phyloP scores from a whole-genome alignment of 2,113 vertebrate genomes.

The Synodontis membranacea region DNA sequence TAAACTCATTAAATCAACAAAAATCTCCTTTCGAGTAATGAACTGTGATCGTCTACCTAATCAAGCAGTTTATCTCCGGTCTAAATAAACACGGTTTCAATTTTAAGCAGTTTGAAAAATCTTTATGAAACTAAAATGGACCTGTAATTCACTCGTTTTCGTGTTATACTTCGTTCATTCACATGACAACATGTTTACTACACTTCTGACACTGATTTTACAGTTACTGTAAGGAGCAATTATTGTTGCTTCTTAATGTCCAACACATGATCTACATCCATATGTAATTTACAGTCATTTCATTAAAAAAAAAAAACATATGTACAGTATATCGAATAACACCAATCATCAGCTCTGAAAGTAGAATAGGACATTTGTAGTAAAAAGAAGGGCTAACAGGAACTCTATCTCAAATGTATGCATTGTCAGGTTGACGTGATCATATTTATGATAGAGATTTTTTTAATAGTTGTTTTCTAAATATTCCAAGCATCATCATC shows the following conservation, averaged over 20 bases:
- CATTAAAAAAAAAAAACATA: too few species aligned
- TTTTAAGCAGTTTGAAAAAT: background rate
- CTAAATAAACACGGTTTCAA: slow-evolving; percentile 1
- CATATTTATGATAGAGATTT: background rate
- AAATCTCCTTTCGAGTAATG: slow-evolving; percentile 38
- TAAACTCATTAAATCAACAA: slow-evolving; percentile 52
- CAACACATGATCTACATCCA: background rate
- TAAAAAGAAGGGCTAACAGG: background rate
- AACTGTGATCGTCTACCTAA: slow-evolving; percentile 53
- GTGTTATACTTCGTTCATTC: background rate
- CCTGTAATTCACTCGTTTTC: background rate
- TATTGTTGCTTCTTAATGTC: background rate
- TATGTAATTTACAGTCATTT: too few species aligned
- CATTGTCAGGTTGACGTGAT: background rate
- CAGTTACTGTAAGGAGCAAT: too few species aligned
- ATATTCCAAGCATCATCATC: background rate
- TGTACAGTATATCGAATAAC: too few species aligned
- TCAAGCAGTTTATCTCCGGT: slow-evolving; percentile 51
- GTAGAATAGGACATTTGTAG: too few species aligned
- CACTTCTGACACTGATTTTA: background rate
- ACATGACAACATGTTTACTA: background rate
- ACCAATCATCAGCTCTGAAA: too few species aligned
- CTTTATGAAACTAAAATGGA: background rate
- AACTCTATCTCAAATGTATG: background rate
- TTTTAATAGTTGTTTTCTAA: background rate